A percentile compares a stretch with the other conserved stretches of the same genome.
Evolutionary conservation across 2,888 invertebrate species (phyloP).

Genomic region (Venusia cambrica): DNA sequence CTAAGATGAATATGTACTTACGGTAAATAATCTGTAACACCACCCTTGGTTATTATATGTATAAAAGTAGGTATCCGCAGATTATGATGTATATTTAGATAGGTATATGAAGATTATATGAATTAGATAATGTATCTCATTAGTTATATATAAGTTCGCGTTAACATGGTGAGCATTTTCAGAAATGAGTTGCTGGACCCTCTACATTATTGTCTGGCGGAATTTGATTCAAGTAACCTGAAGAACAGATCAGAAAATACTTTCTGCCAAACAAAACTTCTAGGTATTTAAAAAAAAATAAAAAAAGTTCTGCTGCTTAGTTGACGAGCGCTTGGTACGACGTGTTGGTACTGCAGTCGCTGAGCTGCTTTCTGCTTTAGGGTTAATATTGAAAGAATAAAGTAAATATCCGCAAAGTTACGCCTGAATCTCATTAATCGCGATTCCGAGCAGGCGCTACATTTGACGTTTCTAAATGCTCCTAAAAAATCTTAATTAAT

Average conservation of each 20-base stretch:
- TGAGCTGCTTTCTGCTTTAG: slow-evolving; percentile 3
- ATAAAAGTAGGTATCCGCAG: slow-evolving; percentile 3
- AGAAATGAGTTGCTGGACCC: too few relatives aligned
- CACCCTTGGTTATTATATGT: slow-evolving; percentile 5
- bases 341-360: too few relatives aligned
- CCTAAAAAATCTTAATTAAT: slow-evolving; percentile 10
- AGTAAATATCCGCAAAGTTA: slow-evolving; percentile 1
- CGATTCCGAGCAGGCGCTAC: too few relatives aligned
- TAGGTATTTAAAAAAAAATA: slow-evolving; percentile 9
- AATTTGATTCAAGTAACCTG: too few relatives aligned
- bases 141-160: slow-evolving; percentile 13
- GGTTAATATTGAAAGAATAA: slow-evolving; percentile 2
- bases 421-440: slow-evolving; percentile 2
- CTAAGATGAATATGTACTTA: slow-evolving; percentile 14
- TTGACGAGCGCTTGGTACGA: too few relatives aligned
- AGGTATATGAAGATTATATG: slow-evolving; percentile 19
- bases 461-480: neutral
- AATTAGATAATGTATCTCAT: slow-evolving; percentile 15
- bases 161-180: too few relatives aligned
- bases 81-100: slow-evolving; percentile 14
- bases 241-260: too few relatives aligned
- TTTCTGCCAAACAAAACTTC: too few relatives aligned
- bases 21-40: too few relatives aligned
- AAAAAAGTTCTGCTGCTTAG: too few relatives aligned
- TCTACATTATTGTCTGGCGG: too few relatives aligned